A percentile compares a stretch with the other conserved stretches of the same genome.
phyloP scores from a whole-genome alignment of 2,888 invertebrate genomes.

The Diogma glabrata region DNA sequence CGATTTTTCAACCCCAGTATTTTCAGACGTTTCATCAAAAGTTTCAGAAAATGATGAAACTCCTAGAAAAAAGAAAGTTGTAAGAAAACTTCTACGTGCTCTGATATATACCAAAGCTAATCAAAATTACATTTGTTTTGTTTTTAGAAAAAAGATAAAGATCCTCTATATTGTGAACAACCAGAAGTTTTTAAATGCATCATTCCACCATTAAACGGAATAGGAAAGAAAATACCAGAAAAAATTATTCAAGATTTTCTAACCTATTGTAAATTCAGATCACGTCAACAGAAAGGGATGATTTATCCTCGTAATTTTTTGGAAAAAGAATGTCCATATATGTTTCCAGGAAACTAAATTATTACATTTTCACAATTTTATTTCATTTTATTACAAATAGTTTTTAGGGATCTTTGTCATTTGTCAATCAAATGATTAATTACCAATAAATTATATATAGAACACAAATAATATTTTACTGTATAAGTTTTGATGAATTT shows the following conservation, averaged over 20 bases:
- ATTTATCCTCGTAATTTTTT: constrained; percentile 21
- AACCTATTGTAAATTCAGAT: constrained; percentile 32
- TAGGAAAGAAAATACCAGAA: constrained; percentile 43
- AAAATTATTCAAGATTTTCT: constrained; percentile 41
- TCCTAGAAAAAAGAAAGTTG: constrained; percentile 3
- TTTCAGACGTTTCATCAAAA: constrained; percentile 15
- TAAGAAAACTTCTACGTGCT: constrained; percentile 8
- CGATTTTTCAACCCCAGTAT: constrained; percentile 3
- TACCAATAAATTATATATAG: too few species aligned
- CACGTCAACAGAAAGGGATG: constrained; percentile 22
- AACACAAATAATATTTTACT: too few species aligned
- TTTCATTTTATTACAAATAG: too few species aligned
- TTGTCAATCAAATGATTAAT: too few species aligned
- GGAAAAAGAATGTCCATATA: constrained; percentile 22
- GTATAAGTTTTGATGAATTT: too few species aligned
- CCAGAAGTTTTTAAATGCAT: constrained; percentile 19
- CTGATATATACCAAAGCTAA: neutral
- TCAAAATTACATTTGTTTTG: neutral
- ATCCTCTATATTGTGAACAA: neutral
- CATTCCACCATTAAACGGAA: constrained; percentile 46
- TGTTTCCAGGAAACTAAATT: constrained; percentile 12
- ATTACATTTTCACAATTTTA: neutral
- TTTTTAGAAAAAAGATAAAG: neutral
- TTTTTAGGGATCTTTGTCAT: too few species aligned
- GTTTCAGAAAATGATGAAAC: constrained; percentile 3